Base-by-base conservation (phyloP, 2,113 vertebrate genomes). In the Chaenogobius annularis region DNA sequence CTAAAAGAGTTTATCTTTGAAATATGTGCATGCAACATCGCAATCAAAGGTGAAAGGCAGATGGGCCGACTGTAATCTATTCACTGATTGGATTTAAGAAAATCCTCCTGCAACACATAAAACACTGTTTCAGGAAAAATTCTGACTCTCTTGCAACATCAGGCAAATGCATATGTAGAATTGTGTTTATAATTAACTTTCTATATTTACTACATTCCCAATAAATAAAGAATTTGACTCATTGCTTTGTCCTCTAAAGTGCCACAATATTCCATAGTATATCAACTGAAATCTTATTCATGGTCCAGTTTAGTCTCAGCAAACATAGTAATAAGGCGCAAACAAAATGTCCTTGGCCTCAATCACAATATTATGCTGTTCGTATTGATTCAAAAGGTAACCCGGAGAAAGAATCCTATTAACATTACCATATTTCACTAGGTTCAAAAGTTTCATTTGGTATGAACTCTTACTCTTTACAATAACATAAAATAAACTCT, bases 61-160 rank as follows among this genome's bases (percentile, higher is more conserved):
- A 81, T 82, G 75, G 58, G 62, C 62, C 4, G 59, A 19, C 62
- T 74, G 67, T 84, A 83, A 87, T 87, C 79, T 84, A 67, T 56
- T 79, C 63, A 58, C 48, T 75, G 80, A 89, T 72, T 79, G 70
- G 77, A 86, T 86, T 82, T 79, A 62, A 77, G 80, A 73, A 84
- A 79, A 84, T 82, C 78, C 82, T 82, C 56, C 43, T 58, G 68
- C 52, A 70, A 19, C 47, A 58, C 68, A 63, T 62, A 46, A 81
- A 75, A 80, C 76, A 68, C 70, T 55, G 23, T 76, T 70, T 40
- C 35, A 61, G 15, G 58, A 76, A 17, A 26, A 19, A 20, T 69
- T 63, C 69, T 15, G 22, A 5, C 19, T 37, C 50, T 72, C 43
- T 66, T 70, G 72, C 81, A 74, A 70, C 59, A 35, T 61, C 31